phyloP scores from a whole-genome alignment of 2,113 vertebrate species.

The Microcebus ravelobensis region DNA sequence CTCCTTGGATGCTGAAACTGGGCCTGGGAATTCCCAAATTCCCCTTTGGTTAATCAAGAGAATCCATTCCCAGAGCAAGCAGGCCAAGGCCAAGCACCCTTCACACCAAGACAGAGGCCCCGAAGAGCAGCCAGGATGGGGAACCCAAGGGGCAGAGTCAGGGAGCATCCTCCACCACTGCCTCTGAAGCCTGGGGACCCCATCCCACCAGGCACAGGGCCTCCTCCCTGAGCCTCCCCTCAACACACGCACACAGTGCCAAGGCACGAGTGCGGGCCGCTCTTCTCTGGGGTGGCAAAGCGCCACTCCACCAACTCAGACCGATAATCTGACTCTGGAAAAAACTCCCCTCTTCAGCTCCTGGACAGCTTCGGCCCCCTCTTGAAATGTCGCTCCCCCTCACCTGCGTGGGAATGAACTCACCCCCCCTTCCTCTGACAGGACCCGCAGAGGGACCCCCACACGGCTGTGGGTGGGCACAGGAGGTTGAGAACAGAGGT shows the following conservation, averaged over 20 bases:
- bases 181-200: not conserved
- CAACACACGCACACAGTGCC: too few species aligned
- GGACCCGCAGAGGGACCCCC: too few species aligned
- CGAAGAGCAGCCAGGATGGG: not conserved
- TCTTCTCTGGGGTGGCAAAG: accelerated
- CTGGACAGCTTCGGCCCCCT: too few species aligned
- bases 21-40: not conserved
- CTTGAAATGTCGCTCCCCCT: not conserved
- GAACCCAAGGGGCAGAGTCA: not conserved
- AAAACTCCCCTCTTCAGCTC: not conserved
- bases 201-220: not conserved
- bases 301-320: not conserved
- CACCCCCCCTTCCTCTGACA: not conserved
- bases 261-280: accelerated
- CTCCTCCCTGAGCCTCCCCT: too few species aligned
- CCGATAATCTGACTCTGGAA: not conserved
- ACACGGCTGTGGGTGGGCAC: not conserved
- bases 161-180: not conserved
- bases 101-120: not conserved
- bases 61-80: not conserved
- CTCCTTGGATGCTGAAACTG: not conserved
- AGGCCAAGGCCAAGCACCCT: not conserved
- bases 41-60: not conserved
- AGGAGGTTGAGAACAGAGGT: too few species aligned
- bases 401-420: not conserved